Conservation (phyloP, 2,888 invertebrate genomes). For the Dryococelus australis region DNA sequence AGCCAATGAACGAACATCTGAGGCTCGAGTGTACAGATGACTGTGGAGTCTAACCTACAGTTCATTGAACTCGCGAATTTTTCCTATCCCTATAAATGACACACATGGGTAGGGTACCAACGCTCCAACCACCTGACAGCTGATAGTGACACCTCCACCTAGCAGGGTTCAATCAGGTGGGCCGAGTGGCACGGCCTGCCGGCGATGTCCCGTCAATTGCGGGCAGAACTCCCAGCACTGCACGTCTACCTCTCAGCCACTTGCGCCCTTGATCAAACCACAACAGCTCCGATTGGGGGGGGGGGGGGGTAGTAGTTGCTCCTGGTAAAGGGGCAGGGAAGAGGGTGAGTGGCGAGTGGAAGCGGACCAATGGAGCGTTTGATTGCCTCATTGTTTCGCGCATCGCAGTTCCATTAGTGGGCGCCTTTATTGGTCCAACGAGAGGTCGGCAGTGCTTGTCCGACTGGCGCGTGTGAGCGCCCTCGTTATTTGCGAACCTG, state of each 20-base stretch:
- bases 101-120: too few species aligned
- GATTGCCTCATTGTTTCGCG: constrained; percentile 16
- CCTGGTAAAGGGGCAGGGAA: too few species aligned
- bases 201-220: neutral
- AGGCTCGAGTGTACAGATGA: too few species aligned
- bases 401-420: neutral
- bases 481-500: neutral
- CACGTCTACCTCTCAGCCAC: neutral
- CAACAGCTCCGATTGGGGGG: neutral
- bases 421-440: neutral
- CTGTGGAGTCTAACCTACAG: too few species aligned
- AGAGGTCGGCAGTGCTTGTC: neutral
- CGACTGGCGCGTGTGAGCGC: neutral
- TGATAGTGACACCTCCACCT: too few species aligned
- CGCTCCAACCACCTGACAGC: too few species aligned
- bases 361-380: constrained; percentile 16
- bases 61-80: too few species aligned
- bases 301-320: too few species aligned
- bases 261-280: neutral
- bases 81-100: too few species aligned
- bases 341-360: neutral
- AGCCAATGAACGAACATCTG: too few species aligned
- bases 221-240: neutral
- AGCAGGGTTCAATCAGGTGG: too few species aligned
- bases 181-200: too few species aligned